phyloP scores from a whole-genome alignment of 1,140 invertebrate genomes.

The Drosophila ambigua region DNA sequence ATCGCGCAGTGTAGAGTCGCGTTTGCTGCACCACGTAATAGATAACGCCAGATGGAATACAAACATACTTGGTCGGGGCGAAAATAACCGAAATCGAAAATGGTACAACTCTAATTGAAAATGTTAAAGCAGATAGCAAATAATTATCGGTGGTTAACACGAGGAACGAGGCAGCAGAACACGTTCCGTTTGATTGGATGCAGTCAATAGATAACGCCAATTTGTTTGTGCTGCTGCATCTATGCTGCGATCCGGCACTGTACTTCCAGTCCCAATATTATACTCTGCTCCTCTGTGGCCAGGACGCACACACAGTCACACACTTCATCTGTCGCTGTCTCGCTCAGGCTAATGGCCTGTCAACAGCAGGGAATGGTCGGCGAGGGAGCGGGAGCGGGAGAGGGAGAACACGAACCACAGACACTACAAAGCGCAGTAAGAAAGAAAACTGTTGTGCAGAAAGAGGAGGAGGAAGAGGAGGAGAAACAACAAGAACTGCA shows the following conservation, averaged over 20 bases:
- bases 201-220: constrained; percentile 10
- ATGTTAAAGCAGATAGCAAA: constrained; percentile 78
- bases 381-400: neutral
- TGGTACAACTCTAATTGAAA: constrained; percentile 81
- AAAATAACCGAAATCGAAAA: constrained; percentile 43
- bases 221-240: constrained; percentile 1
- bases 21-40: constrained; percentile 56
- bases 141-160: constrained; percentile 74
- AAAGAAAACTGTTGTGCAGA: constrained; percentile 59
- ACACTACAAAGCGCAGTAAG: constrained; percentile 71
- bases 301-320: constrained; percentile 26
- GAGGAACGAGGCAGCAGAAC: constrained; percentile 50
- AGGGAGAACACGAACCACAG: constrained; percentile 56
- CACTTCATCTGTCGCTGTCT: constrained; percentile 22
- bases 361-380: neutral
- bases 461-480: constrained; percentile 20
- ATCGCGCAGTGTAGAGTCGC: constrained; percentile 55
- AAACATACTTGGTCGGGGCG: no score
- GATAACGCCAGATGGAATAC: constrained; percentile 43
- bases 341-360: constrained; percentile 1
- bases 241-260: constrained; percentile 24
- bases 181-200: constrained; percentile 70
- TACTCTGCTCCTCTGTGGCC: constrained; percentile 23
- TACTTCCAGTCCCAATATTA: constrained; percentile 35
- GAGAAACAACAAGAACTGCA: constrained; percentile 43